These are phyloP conservation scores for Chaenodraco wilsoni DNA, from an alignment of 2,797 vertebrate species.

Conservation along the genomic window DNA sequence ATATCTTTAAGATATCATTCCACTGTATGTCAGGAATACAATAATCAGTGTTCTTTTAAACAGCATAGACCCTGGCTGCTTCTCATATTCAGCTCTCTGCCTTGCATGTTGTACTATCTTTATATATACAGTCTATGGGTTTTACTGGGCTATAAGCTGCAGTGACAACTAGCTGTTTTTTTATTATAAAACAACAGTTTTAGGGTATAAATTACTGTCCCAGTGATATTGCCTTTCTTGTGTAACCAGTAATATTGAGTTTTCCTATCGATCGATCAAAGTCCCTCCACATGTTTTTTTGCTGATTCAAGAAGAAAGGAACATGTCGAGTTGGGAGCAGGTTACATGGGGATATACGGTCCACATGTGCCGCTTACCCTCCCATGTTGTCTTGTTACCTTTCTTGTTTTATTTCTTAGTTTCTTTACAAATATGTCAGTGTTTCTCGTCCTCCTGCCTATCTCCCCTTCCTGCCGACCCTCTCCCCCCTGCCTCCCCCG, in stretches of 20 bases:
- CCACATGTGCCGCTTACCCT: constrained; percentile 6
- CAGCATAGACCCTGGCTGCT: neutral
- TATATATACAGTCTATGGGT: neutral
- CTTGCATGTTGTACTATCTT: neutral
- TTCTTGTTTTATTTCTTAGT: constrained; percentile 3
- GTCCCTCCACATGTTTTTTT: neutral
- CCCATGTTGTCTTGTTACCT: neutral
- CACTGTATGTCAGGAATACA: neutral
- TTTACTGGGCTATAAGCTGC: neutral
- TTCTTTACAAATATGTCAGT: constrained; percentile 31
- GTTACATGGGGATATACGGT: constrained; percentile 18
- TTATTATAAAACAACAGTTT: constrained; percentile 3
- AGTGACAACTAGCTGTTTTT: neutral
- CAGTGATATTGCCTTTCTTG: neutral
- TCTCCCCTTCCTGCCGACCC: neutral
- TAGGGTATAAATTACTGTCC: neutral
- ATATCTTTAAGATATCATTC: too few species aligned
- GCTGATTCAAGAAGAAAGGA: neutral
- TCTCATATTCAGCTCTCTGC: neutral
- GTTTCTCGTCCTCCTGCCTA: constrained; percentile 33
- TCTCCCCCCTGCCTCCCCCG: neutral
- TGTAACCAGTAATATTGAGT: neutral
- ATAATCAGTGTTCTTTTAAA: neutral
- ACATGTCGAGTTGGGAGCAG: constrained; percentile 2
- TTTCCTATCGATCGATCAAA: constrained; percentile 6